phyloP scores from a whole-genome alignment of 64 coral and sea anemone genomes.

The Astreopora myriophthalma region DNA sequence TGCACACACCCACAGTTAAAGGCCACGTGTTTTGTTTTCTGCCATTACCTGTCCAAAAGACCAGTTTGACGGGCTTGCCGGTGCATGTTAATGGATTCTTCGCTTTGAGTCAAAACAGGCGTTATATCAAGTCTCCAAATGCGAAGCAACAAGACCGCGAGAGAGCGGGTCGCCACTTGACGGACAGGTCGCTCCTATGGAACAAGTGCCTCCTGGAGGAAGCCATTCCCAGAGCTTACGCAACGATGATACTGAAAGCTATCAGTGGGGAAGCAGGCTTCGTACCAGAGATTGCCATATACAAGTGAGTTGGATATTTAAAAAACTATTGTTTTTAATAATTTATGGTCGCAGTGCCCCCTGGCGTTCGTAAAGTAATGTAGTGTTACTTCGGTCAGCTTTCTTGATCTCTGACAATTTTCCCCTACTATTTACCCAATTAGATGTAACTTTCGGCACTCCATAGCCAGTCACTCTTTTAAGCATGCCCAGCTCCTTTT shows the following conservation, averaged over 20 bases:
- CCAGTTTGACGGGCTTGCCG: constrained; percentile 88
- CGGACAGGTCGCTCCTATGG: constrained; percentile 80
- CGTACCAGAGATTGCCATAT: neutral
- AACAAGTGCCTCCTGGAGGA: constrained; percentile 80
- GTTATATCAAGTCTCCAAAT: constrained; percentile 85
- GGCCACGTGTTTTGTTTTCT: constrained; percentile 89
- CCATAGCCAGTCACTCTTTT: too few relatives aligned
- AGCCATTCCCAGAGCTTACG: constrained; percentile 74
- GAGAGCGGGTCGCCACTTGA: neutral
- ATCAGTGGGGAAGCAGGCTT: neutral
- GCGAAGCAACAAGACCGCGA: constrained; percentile 71
- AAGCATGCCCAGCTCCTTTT: too few relatives aligned
- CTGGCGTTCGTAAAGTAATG: too few relatives aligned
- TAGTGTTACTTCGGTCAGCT: too few relatives aligned
- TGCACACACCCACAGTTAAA: neutral
- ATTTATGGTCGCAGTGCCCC: too few relatives aligned
- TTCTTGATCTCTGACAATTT: too few relatives aligned
- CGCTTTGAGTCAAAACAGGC: constrained; percentile 87
- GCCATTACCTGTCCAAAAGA: constrained; percentile 86
- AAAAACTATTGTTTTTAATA: too few relatives aligned
- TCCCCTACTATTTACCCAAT: too few relatives aligned
- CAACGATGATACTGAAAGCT: constrained; percentile 51
- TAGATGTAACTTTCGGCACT: too few relatives aligned
- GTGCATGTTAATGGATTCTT: constrained; percentile 97
- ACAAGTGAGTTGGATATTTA: constrained; percentile 7